Conservation (phyloP, 1,140 invertebrate species). For the Drosophila dunni region DNA sequence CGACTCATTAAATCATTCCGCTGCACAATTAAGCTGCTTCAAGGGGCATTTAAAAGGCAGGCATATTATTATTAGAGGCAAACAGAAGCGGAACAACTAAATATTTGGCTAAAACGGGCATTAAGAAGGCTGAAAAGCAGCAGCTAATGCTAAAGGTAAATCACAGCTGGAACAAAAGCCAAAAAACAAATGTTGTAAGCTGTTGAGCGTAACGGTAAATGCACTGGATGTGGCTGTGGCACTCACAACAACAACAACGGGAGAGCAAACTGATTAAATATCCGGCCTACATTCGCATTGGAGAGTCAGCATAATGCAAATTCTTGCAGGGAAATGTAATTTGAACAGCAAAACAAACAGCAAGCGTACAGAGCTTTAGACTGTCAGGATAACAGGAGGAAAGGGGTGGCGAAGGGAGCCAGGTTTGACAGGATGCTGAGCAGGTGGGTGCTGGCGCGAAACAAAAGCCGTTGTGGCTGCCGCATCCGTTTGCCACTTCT, state of each 20-base stretch:
- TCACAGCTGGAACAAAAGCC: slow-evolving; percentile 47
- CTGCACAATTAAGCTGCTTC: not conserved
- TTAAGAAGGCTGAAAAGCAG: not conserved
- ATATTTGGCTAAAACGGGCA: slow-evolving; percentile 26
- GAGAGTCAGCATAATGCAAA: slow-evolving; percentile 63
- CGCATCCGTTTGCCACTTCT: slow-evolving; percentile 31
- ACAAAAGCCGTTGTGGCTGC: slow-evolving; percentile 56
- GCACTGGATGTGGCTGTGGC: slow-evolving; percentile 16
- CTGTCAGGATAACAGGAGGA: not conserved
- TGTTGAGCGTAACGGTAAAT: slow-evolving; percentile 37
- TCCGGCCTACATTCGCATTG: slow-evolving; percentile 62
- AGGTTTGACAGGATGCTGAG: slow-evolving; percentile 47
- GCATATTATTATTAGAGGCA: slow-evolving; percentile 2
- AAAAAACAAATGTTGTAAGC: slow-evolving; percentile 52
- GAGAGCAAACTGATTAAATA: slow-evolving; percentile 74
- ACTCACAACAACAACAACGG: slow-evolving; percentile 11
- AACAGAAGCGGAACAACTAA: slow-evolving; percentile 14
- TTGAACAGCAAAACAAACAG: slow-evolving; percentile 76
- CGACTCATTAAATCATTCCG: not conserved
- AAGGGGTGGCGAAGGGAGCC: not conserved
- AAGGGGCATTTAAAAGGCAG: not conserved
- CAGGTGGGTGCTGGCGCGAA: slow-evolving; percentile 56
- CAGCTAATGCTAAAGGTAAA: slow-evolving; percentile 20
- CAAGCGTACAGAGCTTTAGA: slow-evolving; percentile 9
- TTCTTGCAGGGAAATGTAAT: slow-evolving; percentile 76